Evolutionary conservation across 2,888 invertebrate genomes (phyloP), one percentile per base, ranked within the genome.

Genomic region (Dioctria rufipes): DNA sequence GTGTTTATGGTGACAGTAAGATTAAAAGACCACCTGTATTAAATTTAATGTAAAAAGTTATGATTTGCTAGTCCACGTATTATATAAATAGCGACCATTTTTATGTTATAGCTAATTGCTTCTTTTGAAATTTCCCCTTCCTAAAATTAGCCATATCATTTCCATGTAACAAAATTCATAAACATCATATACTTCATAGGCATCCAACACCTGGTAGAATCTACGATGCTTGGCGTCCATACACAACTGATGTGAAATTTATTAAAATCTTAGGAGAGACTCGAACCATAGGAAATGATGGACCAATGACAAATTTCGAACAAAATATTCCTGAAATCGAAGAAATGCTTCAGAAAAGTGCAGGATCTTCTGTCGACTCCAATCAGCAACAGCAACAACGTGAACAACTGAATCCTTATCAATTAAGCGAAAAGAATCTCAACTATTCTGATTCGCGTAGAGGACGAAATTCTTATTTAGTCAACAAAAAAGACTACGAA

Each of bases 171-270:
- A 25, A 25, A 25, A 25, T 25, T 25, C 25, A 25, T 83, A 61
- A 66, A 61, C 78, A 58, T 78, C 67, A 83, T 78, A 66, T 51
- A 39, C 46, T 39, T 86, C 84, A 75, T 80, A 92, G 92, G 25
- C 92, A 92, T 84, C 93, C 94, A 25, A 91, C 91, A 11, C 89
- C 90, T 1, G 90, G 89, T 42, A 88, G 89, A 40, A 88, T 89
- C 54, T 90, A 90, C 82, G 90, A 91, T 67, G 88, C 89, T 9
- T 94, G 94, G 94, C 89, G 90, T 82, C 90, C 91, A 37, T 94
- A 93, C 85, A 90, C 89, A 2, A 65, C 77, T 3, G 86, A 86
- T 3, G 84, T 85, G 3, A 87, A 87, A 25, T 88, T 86, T 69
- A 87, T 89, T 5, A 88, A 87, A 82, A 86, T 86, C 49, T 69